Conservation (phyloP, 2,113 vertebrate species). For the Hucho hucho region DNA sequence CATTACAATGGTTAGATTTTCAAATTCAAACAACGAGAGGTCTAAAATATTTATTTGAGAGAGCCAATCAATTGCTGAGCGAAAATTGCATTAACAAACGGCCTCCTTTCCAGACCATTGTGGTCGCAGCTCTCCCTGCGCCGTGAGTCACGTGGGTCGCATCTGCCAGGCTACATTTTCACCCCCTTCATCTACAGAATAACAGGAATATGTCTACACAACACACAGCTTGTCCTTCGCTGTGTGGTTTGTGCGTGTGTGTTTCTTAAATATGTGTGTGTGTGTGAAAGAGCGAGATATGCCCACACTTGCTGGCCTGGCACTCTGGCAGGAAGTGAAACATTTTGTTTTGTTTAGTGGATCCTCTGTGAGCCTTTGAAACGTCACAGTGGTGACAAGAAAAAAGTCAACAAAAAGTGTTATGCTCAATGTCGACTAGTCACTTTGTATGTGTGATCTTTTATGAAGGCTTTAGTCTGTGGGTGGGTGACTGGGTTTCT, state of each 20-base stretch:
- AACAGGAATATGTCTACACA: conserved; percentile 4
- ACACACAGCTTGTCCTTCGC: not conserved
- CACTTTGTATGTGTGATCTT: not conserved
- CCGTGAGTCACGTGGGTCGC: no score
- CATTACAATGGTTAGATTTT: no score
- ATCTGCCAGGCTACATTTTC: not conserved
- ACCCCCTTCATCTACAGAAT: not conserved
- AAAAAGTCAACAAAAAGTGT: conserved; percentile 31
- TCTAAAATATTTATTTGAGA: no score
- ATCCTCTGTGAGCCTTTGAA: conserved; percentile 12
- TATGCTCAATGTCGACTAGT: not conserved
- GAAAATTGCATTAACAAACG: no score
- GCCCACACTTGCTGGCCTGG: conserved; percentile 17
- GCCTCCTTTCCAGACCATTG: no score
- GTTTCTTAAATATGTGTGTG: not conserved
- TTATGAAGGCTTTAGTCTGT: not conserved
- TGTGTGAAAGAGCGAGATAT: conserved; percentile 1
- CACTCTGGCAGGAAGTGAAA: conserved; percentile 25
- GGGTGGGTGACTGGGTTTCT: not conserved
- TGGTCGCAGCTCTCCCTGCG: no score
- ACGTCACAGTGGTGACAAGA: conserved; percentile 9
- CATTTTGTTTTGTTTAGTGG: conserved; percentile 21
- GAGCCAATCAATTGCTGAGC: no score
- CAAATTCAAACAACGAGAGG: no score
- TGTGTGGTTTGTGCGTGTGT: not conserved